Percentiles rank a stretch among this genome's conserved stretches.
Evolutionary conservation across 2,113 vertebrate genomes (phyloP).

Genomic region (Mobula birostris): DNA sequence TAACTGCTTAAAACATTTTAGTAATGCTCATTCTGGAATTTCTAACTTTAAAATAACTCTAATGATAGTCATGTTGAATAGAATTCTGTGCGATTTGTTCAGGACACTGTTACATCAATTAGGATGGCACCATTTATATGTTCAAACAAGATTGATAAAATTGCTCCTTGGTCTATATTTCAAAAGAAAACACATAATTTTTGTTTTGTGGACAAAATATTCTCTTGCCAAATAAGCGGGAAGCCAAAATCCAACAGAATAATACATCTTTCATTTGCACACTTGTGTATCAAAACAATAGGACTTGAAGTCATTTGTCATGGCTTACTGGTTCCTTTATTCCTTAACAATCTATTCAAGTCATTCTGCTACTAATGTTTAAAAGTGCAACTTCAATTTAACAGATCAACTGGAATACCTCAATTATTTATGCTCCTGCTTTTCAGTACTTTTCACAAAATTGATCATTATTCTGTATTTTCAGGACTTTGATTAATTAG

Average conservation of each 20-base stretch:
- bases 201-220: conserved; percentile 4
- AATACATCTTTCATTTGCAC: conserved; percentile 45
- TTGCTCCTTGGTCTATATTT: neutral
- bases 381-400: conserved; percentile 39
- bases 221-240: conserved; percentile 31
- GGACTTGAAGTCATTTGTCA: conserved; percentile 48
- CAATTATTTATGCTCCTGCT: conserved; percentile 28
- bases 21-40: neutral
- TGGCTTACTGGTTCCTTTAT: conserved; percentile 50
- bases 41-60: neutral
- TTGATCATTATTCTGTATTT: conserved; percentile 35
- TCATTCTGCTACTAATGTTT: conserved; percentile 44
- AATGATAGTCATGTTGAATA: neutral
- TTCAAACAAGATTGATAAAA: conserved; percentile 21
- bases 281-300: conserved; percentile 47
- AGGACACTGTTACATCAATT: conserved; percentile 2
- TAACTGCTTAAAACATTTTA: neutral
- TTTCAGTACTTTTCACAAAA: conserved; percentile 38
- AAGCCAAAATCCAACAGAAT: conserved; percentile 42
- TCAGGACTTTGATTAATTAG: conserved; percentile 27
- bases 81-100: neutral
- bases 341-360: conserved; percentile 44
- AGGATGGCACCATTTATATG: neutral
- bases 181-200: conserved; percentile 14
- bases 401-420: conserved; percentile 9